These are phyloP conservation scores for Acestrorhynchus altus DNA, from an alignment of 2,797 vertebrate genomes.

Conservation along the genomic window DNA sequence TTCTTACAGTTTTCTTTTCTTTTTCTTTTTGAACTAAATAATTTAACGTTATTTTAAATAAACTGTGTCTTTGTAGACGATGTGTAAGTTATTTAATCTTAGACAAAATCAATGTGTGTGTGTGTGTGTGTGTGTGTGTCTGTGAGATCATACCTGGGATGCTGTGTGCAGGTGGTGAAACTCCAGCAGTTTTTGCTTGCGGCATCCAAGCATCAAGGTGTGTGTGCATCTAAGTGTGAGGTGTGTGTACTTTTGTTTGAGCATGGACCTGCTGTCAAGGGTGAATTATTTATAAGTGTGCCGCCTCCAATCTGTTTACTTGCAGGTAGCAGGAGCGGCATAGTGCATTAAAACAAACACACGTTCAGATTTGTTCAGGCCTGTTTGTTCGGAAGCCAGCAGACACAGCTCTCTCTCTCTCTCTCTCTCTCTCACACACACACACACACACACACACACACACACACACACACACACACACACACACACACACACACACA, in stretches of 20 bases:
- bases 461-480: no score
- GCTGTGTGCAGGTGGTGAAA: conserved; percentile 21
- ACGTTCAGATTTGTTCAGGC: conserved; percentile 48
- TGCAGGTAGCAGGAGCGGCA: conserved; percentile 46
- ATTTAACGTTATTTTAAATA: no score
- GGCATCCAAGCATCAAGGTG: conserved; percentile 83
- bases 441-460: not conserved
- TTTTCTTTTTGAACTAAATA: no score
- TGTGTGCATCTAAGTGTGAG: conserved; percentile 26
- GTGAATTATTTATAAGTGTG: conserved; percentile 62
- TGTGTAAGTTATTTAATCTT: no score
- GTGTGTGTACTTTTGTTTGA: not conserved
- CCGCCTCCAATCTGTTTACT: conserved; percentile 62
- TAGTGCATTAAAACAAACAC: conserved; percentile 55
- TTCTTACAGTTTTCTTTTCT: no score
- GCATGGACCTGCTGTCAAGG: conserved; percentile 54
- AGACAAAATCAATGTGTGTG: no score
- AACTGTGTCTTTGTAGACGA: no score
- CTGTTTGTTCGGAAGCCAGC: conserved; percentile 42
- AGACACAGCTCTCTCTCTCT: no score
- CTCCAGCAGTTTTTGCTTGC: conserved; percentile 83
- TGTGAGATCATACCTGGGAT: conserved; percentile 20
- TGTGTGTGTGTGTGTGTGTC: conserved; percentile 1
- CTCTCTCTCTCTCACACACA: no score
- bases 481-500: not conserved